Evolutionary conservation across 1,140 invertebrate species (phyloP), one percentile per base, ranked within the genome.

Genomic region (Teleopsis dalmanni): DNA sequence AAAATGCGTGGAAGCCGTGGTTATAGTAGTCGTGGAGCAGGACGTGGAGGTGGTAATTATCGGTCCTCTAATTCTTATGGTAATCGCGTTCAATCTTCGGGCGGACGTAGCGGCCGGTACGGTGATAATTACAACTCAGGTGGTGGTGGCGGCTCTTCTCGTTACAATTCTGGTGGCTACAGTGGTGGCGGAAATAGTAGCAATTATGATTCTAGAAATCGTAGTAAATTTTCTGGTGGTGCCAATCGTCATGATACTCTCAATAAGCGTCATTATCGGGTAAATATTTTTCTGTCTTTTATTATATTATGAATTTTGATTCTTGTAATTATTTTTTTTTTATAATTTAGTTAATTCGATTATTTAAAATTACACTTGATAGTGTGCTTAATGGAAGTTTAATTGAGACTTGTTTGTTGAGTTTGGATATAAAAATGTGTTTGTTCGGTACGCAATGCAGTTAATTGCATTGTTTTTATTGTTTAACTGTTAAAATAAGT

Each of bases 1-100:
- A 58, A 56, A 46, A 65, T 65, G 62, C 62, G 62, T 42, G 62
- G 62, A 51, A 55, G 62, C 42, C 59, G 64, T 37, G 61, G 61
- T 23, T 67, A 64, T 25, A 55, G 59, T 53, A 58, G 58, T 51
- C 61, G 64, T 53, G 63, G 64, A 37, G 54, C 60, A 21, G 54
- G 56, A 37, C 58, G 64, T 33, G 64, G 61, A 3, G 61, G 64
- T 26, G 63, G 57, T 29, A 16, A 63, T 36, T 51, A 51, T 19
- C 49, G 49, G 11, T 40, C 21, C 21, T 47, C 44, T 3, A 51
- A 51, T 19, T 43, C 35, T 36, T 46, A 37, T 21, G 44, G 44
- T 2, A 25, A 21, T 8, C 49, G 49, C 11, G 42, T 51, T 26
- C 35, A 51, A 16, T 37, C 34, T 18, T 41, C 27, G 13, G 43